phyloP scores from a whole-genome alignment of 2,888 invertebrate species.

The Trisateles emortualis region DNA sequence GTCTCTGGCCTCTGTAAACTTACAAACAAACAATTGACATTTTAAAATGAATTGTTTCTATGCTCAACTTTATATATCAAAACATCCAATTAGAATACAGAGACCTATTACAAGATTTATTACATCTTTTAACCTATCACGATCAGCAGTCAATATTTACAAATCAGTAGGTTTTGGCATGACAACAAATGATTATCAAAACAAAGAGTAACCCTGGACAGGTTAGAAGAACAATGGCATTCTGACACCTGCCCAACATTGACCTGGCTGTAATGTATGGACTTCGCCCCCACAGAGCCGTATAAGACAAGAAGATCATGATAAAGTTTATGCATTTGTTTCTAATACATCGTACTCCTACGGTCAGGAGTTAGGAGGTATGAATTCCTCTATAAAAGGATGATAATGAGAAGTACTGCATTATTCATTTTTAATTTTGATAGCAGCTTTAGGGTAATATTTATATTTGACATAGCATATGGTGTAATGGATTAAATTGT shows the following conservation, averaged over 20 bases:
- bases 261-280: slow-evolving; percentile 36
- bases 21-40: neutral
- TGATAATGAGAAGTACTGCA: neutral
- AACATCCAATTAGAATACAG: neutral
- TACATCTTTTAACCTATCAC: slow-evolving; percentile 14
- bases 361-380: slow-evolving; percentile 4
- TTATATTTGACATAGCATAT: too few relatives aligned
- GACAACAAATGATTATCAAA: slow-evolving; percentile 17
- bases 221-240: slow-evolving; percentile 46
- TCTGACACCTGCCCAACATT: slow-evolving; percentile 54
- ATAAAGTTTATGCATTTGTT: slow-evolving; percentile 27
- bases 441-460: too few relatives aligned
- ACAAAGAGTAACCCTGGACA: slow-evolving; percentile 37
- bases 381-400: slow-evolving; percentile 15
- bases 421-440: neutral
- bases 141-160: neutral
- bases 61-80: neutral
- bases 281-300: slow-evolving; percentile 48
- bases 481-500: too few relatives aligned
- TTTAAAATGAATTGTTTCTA: neutral
- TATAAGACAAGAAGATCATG: slow-evolving; percentile 43
- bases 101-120: neutral
- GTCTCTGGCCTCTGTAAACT: neutral
- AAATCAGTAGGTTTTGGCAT: slow-evolving; percentile 4
- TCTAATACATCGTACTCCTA: slow-evolving; percentile 21